Evolutionary conservation across 2,113 vertebrate species (phyloP).

Genomic region (Hippocampus comes): DNA sequence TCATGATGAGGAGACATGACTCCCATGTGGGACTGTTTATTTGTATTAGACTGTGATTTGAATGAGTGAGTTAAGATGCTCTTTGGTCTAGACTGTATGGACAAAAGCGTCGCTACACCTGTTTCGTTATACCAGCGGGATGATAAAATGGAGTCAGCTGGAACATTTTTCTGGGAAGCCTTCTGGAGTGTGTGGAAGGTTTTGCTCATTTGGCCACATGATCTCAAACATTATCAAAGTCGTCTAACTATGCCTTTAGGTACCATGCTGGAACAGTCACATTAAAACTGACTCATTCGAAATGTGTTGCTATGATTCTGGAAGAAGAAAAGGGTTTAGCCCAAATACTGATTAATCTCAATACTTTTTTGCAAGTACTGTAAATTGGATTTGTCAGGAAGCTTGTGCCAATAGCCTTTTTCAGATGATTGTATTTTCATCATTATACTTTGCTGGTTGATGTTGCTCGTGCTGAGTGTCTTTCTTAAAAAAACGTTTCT

Average conservation of each 20-base stretch:
- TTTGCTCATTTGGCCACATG: not conserved
- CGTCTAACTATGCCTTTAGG: not conserved
- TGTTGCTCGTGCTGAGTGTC: no score
- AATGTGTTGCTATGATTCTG: not conserved
- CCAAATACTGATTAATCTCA: not conserved
- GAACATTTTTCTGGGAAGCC: not conserved
- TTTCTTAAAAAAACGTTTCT: not conserved
- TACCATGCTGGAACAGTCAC: not conserved
- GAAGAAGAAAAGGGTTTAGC: not conserved
- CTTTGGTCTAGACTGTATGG: not conserved
- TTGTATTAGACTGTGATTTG: not conserved
- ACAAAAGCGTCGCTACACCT: slow-evolving; percentile 1
- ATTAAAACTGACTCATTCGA: no score
- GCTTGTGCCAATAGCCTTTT: not conserved
- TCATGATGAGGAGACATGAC: not conserved
- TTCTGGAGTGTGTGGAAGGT: not conserved
- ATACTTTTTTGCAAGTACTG: not conserved
- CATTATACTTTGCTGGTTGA: not conserved
- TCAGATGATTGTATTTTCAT: not conserved
- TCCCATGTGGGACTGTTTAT: not conserved
- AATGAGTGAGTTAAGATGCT: not conserved
- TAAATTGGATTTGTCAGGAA: not conserved
- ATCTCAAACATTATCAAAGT: not conserved
- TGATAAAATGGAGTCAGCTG: not conserved
- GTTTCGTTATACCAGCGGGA: no score